Percentiles rank a stretch among this genome's conserved stretches.
Evolutionary conservation across 2,113 vertebrate species (phyloP).

Genomic region (Chaenocephalus aceratus): DNA sequence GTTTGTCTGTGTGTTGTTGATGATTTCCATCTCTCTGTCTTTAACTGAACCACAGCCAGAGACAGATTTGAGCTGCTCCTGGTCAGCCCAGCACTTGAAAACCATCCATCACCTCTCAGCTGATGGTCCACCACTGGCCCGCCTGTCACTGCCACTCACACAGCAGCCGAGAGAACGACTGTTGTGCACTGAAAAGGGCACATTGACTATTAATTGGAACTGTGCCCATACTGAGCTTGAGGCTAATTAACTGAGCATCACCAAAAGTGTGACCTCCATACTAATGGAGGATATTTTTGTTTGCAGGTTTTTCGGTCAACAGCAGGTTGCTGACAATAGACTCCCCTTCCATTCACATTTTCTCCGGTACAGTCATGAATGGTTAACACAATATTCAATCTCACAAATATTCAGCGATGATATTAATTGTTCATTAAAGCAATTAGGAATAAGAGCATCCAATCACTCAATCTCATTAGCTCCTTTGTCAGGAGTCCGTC

Average conservation of each 20-base stretch:
- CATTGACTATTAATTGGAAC: slow-evolving; percentile 69
- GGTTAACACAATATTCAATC: slow-evolving; percentile 46
- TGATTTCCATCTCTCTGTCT: slow-evolving; percentile 19
- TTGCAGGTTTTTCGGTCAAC: slow-evolving; percentile 23
- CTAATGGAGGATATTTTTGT: slow-evolving; percentile 52
- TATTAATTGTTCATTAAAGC: slow-evolving; percentile 71
- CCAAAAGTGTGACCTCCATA: slow-evolving; percentile 71
- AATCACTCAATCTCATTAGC: slow-evolving; percentile 71
- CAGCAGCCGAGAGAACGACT: slow-evolving; percentile 53
- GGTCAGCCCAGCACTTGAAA: slow-evolving; percentile 37
- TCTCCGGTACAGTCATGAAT: slow-evolving; percentile 42
- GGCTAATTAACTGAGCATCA: slow-evolving; percentile 69
- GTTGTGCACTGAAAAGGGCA: slow-evolving; percentile 69
- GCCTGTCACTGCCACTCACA: slow-evolving; percentile 62
- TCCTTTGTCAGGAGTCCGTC: slow-evolving; percentile 45
- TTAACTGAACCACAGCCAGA: slow-evolving; percentile 21
- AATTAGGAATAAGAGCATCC: slow-evolving; percentile 59
- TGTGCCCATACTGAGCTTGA: slow-evolving; percentile 51
- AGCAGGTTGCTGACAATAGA: slow-evolving; percentile 45
- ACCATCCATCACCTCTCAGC: slow-evolving; percentile 71
- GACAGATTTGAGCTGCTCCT: slow-evolving; percentile 52
- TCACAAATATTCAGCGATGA: slow-evolving; percentile 57
- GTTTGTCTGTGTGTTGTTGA: not conserved
- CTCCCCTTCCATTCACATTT: slow-evolving; percentile 10
- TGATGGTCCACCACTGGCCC: slow-evolving; percentile 44